Base-by-base conservation (phyloP, 2,888 invertebrate genomes). In the Acrocera orbiculus region DNA sequence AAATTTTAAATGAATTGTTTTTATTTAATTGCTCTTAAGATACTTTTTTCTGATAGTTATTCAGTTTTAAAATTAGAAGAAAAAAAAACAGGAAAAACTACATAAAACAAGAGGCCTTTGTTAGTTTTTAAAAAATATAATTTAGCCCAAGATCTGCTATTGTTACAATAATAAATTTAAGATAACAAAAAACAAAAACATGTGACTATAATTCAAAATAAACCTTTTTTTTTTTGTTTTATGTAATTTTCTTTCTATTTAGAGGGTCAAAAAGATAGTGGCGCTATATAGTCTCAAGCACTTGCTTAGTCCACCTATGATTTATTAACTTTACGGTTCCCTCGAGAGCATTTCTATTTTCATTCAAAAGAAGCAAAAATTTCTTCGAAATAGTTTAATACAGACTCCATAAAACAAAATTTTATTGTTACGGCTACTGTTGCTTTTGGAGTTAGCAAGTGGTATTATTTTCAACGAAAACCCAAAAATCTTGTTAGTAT, bases 301-400 rank as follows among this genome's bases (percentile, higher is more conserved):
- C 28, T 9, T 14, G 17, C n/a, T 28, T n/a, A n/a, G 28, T 9
- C 28, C 13, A n/a, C 16, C 16, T 16, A 17, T 14, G n/a, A 28
- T 28, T 16, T 14, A 11, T 28, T 28, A 28, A 28, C 16, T 28
- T n/a, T 17, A 17, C 28, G 16, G 30, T 30, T 20, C 28, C 27
- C 34, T 28, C 34, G 34, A 28, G 34, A 28, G 14, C 22, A 14
- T 22, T 11, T 14, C 24, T n/a, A 7, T 10, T 34, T 38, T 38
- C 38, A 38, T 38, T 38, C 36, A 36, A 19, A 23, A 37, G 26
- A 30, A 35, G 30, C 14, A 27, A 16, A 22, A 32, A 27, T 30
- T 38, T 38, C 38, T 27, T 15, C 35, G 38, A 38, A 38, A 30
- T 26, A 33, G 30, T 38, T 35, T 33, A 38, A 35, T 33, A 22